phyloP scores from a whole-genome alignment of 2,113 vertebrate genomes.

The Bujurquina vittata region DNA sequence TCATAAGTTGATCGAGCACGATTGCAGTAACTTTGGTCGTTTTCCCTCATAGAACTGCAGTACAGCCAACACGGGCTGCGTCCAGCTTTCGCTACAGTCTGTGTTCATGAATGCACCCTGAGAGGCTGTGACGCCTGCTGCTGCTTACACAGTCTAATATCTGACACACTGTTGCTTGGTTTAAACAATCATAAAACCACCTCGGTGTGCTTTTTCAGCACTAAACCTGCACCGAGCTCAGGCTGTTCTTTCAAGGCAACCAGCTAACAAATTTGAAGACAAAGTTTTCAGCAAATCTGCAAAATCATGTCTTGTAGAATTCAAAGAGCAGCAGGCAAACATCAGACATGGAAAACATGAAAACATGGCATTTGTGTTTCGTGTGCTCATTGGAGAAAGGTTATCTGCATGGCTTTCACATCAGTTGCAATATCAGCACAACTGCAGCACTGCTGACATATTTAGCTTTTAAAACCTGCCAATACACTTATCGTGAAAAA shows the following conservation, averaged over 20 bases:
- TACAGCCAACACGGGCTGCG: fast-evolving
- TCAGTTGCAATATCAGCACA: too few relatives aligned
- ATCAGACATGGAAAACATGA: not conserved
- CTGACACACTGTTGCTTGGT: too few relatives aligned
- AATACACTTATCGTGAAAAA: not conserved
- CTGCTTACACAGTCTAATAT: not conserved
- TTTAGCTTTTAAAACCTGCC: not conserved
- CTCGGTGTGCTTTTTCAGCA: too few relatives aligned
- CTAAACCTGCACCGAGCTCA: not conserved
- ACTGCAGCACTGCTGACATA: not conserved
- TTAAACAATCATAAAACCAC: too few relatives aligned
- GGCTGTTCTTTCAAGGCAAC: not conserved
- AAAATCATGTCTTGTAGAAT: not conserved
- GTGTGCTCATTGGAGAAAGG: not conserved
- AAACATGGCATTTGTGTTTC: slow-evolving; percentile 11
- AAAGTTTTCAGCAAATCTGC: not conserved
- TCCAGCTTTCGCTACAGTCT: not conserved
- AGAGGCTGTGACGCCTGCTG: not conserved
- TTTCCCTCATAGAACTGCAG: not conserved
- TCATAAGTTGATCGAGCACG: too few relatives aligned
- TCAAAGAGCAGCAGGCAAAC: not conserved
- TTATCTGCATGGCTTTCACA: not conserved
- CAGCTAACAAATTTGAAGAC: fast-evolving
- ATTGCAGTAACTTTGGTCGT: not conserved
- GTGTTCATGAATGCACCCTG: not conserved